Conservation (phyloP, 2,888 invertebrate species). For the Dastarcus helophoroides region DNA sequence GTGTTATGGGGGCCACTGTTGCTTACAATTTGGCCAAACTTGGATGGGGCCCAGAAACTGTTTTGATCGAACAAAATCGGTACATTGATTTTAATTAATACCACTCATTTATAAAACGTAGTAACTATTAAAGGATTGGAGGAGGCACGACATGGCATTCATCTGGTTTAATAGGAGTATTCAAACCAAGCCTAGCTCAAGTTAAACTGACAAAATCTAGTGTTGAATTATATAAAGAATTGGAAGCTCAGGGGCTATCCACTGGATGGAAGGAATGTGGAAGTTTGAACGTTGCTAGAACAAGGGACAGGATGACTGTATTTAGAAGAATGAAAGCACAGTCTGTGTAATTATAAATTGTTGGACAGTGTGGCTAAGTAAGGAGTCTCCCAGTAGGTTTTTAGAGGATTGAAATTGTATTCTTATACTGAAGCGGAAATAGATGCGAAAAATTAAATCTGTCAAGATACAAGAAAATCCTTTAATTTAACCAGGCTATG, state of each 20-base stretch:
- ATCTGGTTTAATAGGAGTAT: slow-evolving; percentile 72
- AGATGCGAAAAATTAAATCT: too few species aligned
- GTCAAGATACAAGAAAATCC: too few species aligned
- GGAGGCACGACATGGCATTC: slow-evolving; percentile 73
- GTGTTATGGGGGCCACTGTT: slow-evolving; percentile 83
- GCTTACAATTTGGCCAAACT: slow-evolving; percentile 77
- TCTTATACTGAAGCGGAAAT: too few species aligned
- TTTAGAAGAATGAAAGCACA: slow-evolving; percentile 77
- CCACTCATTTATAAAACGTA: neutral
- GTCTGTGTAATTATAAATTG: slow-evolving; percentile 68
- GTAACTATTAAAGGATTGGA: slow-evolving; percentile 47
- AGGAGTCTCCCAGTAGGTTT: too few species aligned
- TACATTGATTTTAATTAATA: slow-evolving; percentile 37
- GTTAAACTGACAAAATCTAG: slow-evolving; percentile 73
- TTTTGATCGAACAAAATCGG: slow-evolving; percentile 79
- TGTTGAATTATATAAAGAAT: slow-evolving; percentile 57
- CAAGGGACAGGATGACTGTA: slow-evolving; percentile 72
- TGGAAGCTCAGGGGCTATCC: slow-evolving; percentile 58
- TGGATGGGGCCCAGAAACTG: slow-evolving; percentile 72
- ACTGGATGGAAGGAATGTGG: slow-evolving; percentile 91
- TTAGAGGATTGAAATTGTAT: too few species aligned
- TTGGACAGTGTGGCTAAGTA: too few species aligned
- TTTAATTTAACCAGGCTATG: too few species aligned
- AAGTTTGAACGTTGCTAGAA: slow-evolving; percentile 74
- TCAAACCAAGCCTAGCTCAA: slow-evolving; percentile 74